Evolutionary conservation across 2,888 invertebrate species (phyloP), one percentile per base, ranked within the genome.

Genomic region (Spodoptera picta): DNA sequence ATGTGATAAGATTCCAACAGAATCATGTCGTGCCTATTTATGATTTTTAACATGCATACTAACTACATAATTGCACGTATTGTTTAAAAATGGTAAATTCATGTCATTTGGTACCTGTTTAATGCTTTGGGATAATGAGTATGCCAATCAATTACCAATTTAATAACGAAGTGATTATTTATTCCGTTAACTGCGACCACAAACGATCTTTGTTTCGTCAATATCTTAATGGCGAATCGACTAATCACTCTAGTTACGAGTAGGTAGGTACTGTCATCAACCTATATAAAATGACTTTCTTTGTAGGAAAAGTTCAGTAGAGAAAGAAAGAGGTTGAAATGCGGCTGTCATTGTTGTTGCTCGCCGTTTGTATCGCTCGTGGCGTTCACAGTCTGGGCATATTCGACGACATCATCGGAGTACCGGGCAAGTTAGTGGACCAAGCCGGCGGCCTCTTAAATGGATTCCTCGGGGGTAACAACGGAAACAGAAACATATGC

Each of bases 341-440:
- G 77, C 49, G 27, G 64, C 23, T 51, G 23, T 24, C 43, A 10
- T 12, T 60, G 23, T 7, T n/a, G 2, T 0, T 64, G 0, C 11
- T 68, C 23, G n/a, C 44, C 3, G 41, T 77, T 47, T 77, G 77
- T 59, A 7, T 63, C 47, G 56, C 63, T 14, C 64, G 73, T 12
- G 47, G 42, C 14, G 55, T 52, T 1, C 42, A 68, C 2, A 42
- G 68, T 14, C 53, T 65, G 46, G 42, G 36, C 0, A 1, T 73
- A 7, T 14, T 73, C 1, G 9, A 27, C 11, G 42, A 3, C n/a
- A 11, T 69, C 19, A 1, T 47, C 4, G 4, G 7, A n/a, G 7
- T 19, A 1, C 71, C 71, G 1, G 61, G 24, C 0, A 14, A 24
- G 0, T 11, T 63, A 2, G 7, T 12, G 0, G 11, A 51, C 0